Base-by-base conservation (phyloP, 2,113 vertebrate genomes). In the Rhizomys pruinosus region DNA sequence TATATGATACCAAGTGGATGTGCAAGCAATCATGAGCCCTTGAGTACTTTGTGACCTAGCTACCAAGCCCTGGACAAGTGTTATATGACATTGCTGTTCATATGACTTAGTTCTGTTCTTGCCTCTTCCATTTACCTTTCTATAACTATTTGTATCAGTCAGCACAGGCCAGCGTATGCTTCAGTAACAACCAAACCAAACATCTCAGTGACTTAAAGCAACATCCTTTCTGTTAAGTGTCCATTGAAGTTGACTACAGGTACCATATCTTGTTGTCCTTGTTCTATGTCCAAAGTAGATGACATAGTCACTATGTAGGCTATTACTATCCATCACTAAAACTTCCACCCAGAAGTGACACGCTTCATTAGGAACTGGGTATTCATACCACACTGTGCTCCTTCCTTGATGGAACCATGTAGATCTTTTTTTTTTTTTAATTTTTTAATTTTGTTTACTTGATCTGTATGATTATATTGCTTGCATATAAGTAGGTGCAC, bases 101-200 rank as follows among this genome's bases (percentile, higher is more conserved):
- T 39, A 32, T 39, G 59, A 29, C 34, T 66, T 59, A 27, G 13
- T 23, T 27, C 23, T n/a, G 39, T 47, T 29, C 7, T 25, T 22
- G 8, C 61, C 39, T 87, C 29, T 73, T 68, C 77, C n/a, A 7
- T 39, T 44, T 68, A 27, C 12, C 74, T 92, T 79, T 59, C 39
- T 47, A 0, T 68, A 12, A 9, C 57, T 27, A 20, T 73, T 63
- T 61, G 8, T 55, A 4, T 82, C 47, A 13, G 6, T 76, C 19
- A 17, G 44, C 55, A 52, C 47, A 59, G 71, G 34, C 47, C 16
- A 17, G 4, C 11, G 79, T 84, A 47, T 34, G 22, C 77, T 80
- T n/a, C 13, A n/a, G 11, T 77, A 85, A 78, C 74, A 73, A 85
- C 23, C 34, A 87, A 61, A 87, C 23, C 37, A 84, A 42, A 90